Evolutionary conservation across 2,797 vertebrate genomes (phyloP).

Genomic region (Taeniopygia guttata): DNA sequence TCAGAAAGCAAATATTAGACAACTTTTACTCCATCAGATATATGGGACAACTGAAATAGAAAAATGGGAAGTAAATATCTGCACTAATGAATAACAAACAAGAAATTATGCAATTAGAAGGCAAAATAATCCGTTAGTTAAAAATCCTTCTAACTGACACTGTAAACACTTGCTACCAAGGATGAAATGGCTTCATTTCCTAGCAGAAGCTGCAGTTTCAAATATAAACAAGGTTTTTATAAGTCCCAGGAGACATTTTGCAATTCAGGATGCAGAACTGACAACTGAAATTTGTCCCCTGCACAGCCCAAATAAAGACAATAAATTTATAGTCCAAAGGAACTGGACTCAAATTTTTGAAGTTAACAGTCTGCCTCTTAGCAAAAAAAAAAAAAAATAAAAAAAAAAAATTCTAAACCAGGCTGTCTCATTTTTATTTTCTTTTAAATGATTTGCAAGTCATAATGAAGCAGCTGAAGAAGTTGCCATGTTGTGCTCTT

Average conservation of each 20-base stretch:
- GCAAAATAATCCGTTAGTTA: conserved; percentile 23
- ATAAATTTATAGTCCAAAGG: not conserved
- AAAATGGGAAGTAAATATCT: conserved; percentile 38
- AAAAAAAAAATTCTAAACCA: not conserved
- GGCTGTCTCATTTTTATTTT: not conserved
- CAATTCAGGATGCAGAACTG: conserved; percentile 7
- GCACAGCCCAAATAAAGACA: not conserved
- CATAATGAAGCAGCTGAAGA: not conserved
- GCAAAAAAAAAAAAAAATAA: not conserved
- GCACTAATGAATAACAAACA: conserved; percentile 30
- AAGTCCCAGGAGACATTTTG: conserved; percentile 16
- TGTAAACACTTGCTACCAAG: conserved; percentile 29
- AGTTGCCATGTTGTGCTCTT: not conserved
- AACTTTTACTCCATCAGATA: conserved; percentile 24
- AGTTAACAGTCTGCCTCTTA: not conserved
- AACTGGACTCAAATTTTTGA: not conserved
- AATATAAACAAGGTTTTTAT: conserved; percentile 1
- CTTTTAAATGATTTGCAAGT: not conserved
- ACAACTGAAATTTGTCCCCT: not conserved
- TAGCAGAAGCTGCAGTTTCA: conserved; percentile 15
- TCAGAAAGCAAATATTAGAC: conserved; percentile 32
- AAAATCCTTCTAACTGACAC: conserved; percentile 11
- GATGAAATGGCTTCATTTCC: conserved; percentile 34
- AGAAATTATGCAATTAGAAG: conserved; percentile 14
- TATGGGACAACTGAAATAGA: conserved; percentile 7